Evolutionary conservation across 1,140 invertebrate species (phyloP), one percentile per base, ranked within the genome.

Genomic region (Mercenaria mercenaria): DNA sequence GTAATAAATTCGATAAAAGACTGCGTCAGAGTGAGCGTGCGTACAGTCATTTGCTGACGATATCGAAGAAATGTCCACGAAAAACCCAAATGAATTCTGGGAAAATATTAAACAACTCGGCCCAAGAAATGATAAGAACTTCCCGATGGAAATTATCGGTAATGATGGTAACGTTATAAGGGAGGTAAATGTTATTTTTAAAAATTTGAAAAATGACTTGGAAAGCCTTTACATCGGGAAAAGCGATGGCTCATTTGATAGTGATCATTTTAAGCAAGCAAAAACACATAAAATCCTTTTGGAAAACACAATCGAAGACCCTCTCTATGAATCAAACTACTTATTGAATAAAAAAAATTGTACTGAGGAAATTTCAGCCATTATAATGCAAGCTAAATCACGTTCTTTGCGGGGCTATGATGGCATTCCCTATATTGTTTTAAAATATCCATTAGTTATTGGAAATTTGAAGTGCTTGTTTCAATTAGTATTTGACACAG

Each of bases 41-140:
- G 10, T 56, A 56, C 23, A 56, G 52, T 56, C 52, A 23, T 56
- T 56, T 56, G 52, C 52, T 11, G 52, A 56, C 52, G 81, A 84
- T 34, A 84, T 84, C 6, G 81, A 84, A 26, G 43, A 37, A 41
- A 69, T 67, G 39, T 26, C 20, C 1, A 50, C 81, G 8, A 69
- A 47, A 6, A 47, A 67, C 81, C 81, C 59, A 37, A 84, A 72
- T 67, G 37, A 84, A 47, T 84, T 84, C 81, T 84, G 81, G 81
- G 61, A 69, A 0, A 67, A 84, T 47, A 84, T 67, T 1, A 67
- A 29, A 20, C 56, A 50, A 34, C 23, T 84, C 0, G 81, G 81
- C 2, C 81, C 81, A 72, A 84, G 61, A 72, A 29, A 15, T 29
- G 43, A 84, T n/a, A 69, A 32, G 13, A 18, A 20, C 18, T 69